A percentile compares a stretch with the other conserved stretches of the same genome.
Evolutionary conservation across 2,888 invertebrate genomes (phyloP).

Genomic region (Elegia similella): DNA sequence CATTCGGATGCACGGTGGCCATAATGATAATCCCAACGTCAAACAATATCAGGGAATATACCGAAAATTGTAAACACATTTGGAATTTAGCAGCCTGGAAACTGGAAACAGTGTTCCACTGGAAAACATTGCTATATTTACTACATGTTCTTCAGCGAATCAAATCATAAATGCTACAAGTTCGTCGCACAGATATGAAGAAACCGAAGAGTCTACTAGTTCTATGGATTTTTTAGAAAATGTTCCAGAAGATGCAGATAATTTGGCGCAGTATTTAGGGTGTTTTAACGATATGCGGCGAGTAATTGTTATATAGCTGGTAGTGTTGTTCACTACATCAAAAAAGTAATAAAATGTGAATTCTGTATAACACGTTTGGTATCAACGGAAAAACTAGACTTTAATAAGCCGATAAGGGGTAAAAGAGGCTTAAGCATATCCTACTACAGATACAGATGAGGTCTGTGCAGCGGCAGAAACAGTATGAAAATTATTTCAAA

Average conservation of each 20-base stretch:
- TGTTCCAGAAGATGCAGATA: not conserved
- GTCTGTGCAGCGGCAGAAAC: too few species aligned
- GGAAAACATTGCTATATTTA: conserved; percentile 17
- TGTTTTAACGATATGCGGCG: too few species aligned
- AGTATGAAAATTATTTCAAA: too few species aligned
- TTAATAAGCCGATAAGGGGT: too few species aligned
- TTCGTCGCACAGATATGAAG: too few species aligned
- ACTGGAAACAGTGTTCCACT: conserved; percentile 20
- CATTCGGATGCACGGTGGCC: conserved; percentile 19
- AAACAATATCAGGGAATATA: conserved; percentile 17
- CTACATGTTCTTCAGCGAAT: conserved; percentile 15
- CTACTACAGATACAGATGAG: too few species aligned
- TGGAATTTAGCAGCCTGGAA: conserved; percentile 13
- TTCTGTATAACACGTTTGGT: not conserved
- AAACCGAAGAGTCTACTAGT: not conserved
- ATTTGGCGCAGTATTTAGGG: too few species aligned
- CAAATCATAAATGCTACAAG: too few species aligned
- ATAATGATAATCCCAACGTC: conserved; percentile 21
- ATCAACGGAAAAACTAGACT: not conserved
- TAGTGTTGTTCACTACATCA: not conserved
- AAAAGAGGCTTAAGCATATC: not conserved
- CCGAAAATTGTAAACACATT: conserved; percentile 15
- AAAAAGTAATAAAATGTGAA: not conserved
- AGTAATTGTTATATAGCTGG: not conserved
- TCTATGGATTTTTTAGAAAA: not conserved